These are phyloP conservation scores for Falcaria lacertinaria DNA, from an alignment of 2,888 invertebrate genomes.

Conservation along the genomic window DNA sequence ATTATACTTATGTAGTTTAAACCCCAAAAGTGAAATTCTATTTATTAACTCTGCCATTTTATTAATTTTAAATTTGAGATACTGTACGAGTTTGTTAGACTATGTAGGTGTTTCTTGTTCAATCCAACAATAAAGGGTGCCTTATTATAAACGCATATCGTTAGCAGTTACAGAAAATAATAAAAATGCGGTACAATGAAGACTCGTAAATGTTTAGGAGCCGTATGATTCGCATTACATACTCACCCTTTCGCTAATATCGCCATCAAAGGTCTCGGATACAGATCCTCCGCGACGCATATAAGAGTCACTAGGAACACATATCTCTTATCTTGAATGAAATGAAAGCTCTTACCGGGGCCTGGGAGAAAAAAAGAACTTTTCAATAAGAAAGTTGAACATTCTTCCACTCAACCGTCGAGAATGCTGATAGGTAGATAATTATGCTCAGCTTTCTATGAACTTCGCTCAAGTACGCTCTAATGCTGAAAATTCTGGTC, in stretches of 20 bases:
- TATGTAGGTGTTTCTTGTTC: no score
- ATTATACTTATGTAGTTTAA: no score
- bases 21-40: no score
- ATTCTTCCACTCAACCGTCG: not conserved
- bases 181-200: not conserved
- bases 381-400: slow-evolving; percentile 2
- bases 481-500: not conserved
- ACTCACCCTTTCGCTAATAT: slow-evolving; percentile 68
- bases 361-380: slow-evolving; percentile 49
- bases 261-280: slow-evolving; percentile 77
- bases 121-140: not conserved
- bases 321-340: slow-evolving; percentile 75
- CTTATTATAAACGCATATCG: no score
- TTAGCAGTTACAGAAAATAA: no score
- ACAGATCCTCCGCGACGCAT: slow-evolving; percentile 80
- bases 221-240: slow-evolving; percentile 2
- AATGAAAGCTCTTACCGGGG: slow-evolving; percentile 75
- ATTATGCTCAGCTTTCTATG: slow-evolving; percentile 1
- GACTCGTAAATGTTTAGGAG: not conserved
- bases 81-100: no score
- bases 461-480: slow-evolving; percentile 1
- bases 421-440: slow-evolving; percentile 1
- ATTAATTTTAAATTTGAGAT: no score
- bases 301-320: slow-evolving; percentile 77
- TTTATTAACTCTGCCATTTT: no score